Conservation (phyloP, 2,888 invertebrate genomes). For the Azorinus chamasolen region DNA sequence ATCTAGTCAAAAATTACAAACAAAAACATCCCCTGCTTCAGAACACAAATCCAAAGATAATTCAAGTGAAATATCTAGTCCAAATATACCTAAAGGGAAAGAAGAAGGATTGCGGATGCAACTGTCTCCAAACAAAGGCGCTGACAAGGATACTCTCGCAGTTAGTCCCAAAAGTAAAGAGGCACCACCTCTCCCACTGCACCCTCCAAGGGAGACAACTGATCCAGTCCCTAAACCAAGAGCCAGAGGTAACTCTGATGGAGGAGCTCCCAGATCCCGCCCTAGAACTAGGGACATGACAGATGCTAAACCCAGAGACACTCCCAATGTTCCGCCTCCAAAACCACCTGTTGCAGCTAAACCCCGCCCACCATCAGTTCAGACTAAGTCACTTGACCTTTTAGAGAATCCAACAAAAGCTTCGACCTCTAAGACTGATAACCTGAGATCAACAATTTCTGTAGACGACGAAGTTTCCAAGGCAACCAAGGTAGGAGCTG, state of each 20-base stretch:
- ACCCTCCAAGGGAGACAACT: constrained; percentile 50
- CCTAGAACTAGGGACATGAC: constrained; percentile 48
- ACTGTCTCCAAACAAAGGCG: constrained; percentile 40
- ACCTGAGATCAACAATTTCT: constrained; percentile 4
- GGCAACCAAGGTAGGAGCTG: constrained; percentile 43
- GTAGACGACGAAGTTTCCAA: constrained; percentile 26
- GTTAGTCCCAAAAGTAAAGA: constrained; percentile 58
- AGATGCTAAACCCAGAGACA: constrained; percentile 50
- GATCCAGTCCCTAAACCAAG: constrained; percentile 40
- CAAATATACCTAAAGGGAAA: no score
- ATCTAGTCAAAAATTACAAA: constrained; percentile 31
- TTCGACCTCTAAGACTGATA: no score
- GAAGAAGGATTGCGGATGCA: constrained; percentile 18
- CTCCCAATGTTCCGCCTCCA: constrained; percentile 57
- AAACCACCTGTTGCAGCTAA: constrained; percentile 62
- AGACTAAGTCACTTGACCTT: constrained; percentile 28
- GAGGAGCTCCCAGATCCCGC: constrained; percentile 41
- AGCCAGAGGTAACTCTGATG: constrained; percentile 49
- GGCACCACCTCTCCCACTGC: constrained; percentile 54
- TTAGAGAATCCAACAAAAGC: not conserved
- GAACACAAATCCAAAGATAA: constrained; percentile 32
- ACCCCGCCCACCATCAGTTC: constrained; percentile 42
- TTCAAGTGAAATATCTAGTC: not conserved
- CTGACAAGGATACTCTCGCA: constrained; percentile 35
- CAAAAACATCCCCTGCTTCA: constrained; percentile 2